phyloP scores from a whole-genome alignment of 2,888 invertebrate genomes.

The Nasonia oneida region DNA sequence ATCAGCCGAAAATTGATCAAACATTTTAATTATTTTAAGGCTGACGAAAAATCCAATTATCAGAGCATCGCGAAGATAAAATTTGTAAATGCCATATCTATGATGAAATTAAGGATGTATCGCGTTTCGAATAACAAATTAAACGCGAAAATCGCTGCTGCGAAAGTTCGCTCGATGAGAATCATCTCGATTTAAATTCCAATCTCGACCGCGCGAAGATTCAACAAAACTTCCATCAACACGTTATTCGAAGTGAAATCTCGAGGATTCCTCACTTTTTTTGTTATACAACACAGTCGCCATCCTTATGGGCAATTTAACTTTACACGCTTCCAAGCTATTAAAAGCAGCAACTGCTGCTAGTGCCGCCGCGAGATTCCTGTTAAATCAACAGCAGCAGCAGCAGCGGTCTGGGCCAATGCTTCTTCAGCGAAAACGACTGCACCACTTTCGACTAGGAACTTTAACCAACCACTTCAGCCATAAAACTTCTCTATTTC shows the following conservation, averaged over 20 bases:
- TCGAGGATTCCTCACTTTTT: not conserved
- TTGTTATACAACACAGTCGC: not conserved
- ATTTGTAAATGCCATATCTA: too few relatives aligned
- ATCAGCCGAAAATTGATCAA: too few relatives aligned
- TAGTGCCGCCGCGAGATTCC: slow-evolving; percentile 15
- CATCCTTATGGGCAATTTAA: slow-evolving; percentile 20
- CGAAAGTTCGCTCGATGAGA: too few relatives aligned
- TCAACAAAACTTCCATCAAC: slow-evolving; percentile 17
- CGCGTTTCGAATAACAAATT: too few relatives aligned
- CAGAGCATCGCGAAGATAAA: too few relatives aligned
- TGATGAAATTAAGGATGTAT: too few relatives aligned
- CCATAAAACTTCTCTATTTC: slow-evolving; percentile 27
- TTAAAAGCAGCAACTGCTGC: slow-evolving; percentile 29
- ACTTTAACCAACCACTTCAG: slow-evolving; percentile 19
- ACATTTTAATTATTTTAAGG: too few relatives aligned
- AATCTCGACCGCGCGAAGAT: not conserved
- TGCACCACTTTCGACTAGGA: slow-evolving; percentile 24
- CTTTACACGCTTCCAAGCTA: slow-evolving; percentile 23
- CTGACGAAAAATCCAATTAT: too few relatives aligned
- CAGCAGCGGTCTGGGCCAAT: not conserved
- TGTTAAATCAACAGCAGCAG: slow-evolving; percentile 43
- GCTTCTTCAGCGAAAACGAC: not conserved
- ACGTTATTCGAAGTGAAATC: slow-evolving; percentile 28
- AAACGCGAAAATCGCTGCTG: too few relatives aligned
- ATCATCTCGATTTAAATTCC: not conserved